Conservation (phyloP, 2,113 vertebrate species). For the Toxotes jaculatrix region DNA sequence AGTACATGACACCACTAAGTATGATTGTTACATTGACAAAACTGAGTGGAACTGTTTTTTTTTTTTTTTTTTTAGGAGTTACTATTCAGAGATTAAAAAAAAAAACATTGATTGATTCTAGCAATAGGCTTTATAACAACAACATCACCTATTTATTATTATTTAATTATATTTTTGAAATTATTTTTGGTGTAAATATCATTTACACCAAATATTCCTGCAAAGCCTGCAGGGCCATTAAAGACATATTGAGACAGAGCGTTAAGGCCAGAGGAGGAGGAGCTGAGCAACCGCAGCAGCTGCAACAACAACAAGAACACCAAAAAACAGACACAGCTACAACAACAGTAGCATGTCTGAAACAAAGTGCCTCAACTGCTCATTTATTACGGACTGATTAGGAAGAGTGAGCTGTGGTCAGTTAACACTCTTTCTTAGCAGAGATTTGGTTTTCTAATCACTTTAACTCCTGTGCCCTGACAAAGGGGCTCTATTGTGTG, state of each 20-base stretch:
- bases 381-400: constrained; percentile 82
- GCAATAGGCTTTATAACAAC: not conserved
- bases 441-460: constrained; percentile 88
- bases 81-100: not conserved
- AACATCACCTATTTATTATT: not conserved
- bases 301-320: constrained; percentile 62
- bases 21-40: constrained; percentile 11
- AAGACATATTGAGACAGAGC: constrained; percentile 67
- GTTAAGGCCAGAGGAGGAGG: constrained; percentile 59
- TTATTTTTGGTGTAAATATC: not conserved
- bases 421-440: constrained; percentile 86
- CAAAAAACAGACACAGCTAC: constrained; percentile 56
- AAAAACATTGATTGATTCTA: not conserved
- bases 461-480: constrained; percentile 84
- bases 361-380: constrained; percentile 76
- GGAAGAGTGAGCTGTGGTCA: constrained; percentile 82
- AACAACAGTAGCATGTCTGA: constrained; percentile 67
- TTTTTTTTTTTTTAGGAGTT: not conserved
- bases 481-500: constrained; percentile 85
- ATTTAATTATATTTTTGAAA: constrained; percentile 3
- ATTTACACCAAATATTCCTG: constrained; percentile 21
- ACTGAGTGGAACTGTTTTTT: not conserved
- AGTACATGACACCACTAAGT: not conserved
- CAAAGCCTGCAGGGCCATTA: constrained; percentile 51
- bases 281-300: constrained; percentile 62